Evolutionary conservation across 2,113 vertebrate species (phyloP).

Genomic region (Ictalurus punctatus): DNA sequence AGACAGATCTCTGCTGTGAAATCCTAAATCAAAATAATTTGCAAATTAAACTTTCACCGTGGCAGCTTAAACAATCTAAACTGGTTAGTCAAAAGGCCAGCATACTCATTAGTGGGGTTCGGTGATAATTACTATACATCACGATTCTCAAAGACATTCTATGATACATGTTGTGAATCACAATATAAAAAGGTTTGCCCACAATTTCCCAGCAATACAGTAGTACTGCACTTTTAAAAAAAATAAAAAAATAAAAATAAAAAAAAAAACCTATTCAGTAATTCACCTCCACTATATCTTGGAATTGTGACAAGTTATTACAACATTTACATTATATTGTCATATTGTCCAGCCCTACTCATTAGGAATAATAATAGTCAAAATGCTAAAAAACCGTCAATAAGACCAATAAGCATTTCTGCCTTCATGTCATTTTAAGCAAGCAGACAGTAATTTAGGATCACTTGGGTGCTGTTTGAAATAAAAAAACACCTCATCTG

Average conservation of each 20-base stretch:
- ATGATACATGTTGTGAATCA: neutral
- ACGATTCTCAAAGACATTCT: neutral
- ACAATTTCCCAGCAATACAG: neutral
- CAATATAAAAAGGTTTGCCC: neutral
- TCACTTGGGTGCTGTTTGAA: neutral
- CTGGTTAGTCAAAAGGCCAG: neutral
- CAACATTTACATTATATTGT: neutral
- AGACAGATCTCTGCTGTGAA: neutral
- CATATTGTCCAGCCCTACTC: neutral
- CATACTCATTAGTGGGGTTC: neutral
- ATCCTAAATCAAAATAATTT: constrained; percentile 51
- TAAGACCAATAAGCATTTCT: neutral
- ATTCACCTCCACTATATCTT: neutral
- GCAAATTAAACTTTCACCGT: constrained; percentile 33
- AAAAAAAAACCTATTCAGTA: too few relatives aligned
- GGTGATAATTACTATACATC: neutral
- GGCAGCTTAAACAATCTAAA: neutral
- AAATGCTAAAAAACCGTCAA: neutral
- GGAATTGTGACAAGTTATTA: neutral
- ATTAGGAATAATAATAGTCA: neutral
- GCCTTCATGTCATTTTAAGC: too few relatives aligned
- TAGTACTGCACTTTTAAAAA: neutral
- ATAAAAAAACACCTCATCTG: neutral
- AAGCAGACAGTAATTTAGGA: too few relatives aligned
- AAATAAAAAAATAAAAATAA: too few relatives aligned